These are phyloP conservation scores for Drosophila demipolita DNA, from an alignment of 2,888 invertebrate genomes.

Conservation along the genomic window DNA sequence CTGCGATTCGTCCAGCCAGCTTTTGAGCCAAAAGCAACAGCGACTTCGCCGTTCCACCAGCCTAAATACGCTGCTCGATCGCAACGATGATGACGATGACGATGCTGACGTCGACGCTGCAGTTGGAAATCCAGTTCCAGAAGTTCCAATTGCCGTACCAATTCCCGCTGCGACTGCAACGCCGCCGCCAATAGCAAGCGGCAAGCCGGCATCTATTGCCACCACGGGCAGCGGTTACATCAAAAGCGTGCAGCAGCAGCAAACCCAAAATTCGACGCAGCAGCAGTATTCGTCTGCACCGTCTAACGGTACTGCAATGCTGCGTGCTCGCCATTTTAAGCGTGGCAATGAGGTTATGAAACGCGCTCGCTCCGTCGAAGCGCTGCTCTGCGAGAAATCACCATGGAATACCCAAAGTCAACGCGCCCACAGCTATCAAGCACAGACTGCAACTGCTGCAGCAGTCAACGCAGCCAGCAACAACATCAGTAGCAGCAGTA, in stretches of 20 bases:
- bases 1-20: constrained; percentile 87
- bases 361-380: constrained; percentile 94
- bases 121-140: background rate
- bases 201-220: constrained; percentile 45
- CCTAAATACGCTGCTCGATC: constrained; percentile 93
- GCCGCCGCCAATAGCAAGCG: constrained; percentile 57
- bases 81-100: constrained; percentile 85
- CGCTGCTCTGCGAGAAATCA: constrained; percentile 89
- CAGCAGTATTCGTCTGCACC: constrained; percentile 10
- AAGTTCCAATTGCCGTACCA: background rate
- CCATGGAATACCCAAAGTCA: constrained; percentile 79
- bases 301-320: constrained; percentile 32
- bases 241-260: constrained; percentile 42
- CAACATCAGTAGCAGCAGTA: background rate
- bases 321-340: constrained; percentile 85
- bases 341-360: constrained; percentile 89
- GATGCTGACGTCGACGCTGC: constrained; percentile 38
- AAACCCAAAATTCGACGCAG: constrained; percentile 18
- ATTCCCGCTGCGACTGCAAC: background rate
- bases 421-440: constrained; percentile 42
- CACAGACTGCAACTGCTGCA: constrained; percentile 7
- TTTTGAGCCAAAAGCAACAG: constrained; percentile 87
- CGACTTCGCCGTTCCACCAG: constrained; percentile 91
- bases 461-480: constrained; percentile 20
- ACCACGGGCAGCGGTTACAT: constrained; percentile 47